A percentile compares a stretch with the other conserved stretches of the same genome.
phyloP scores from a whole-genome alignment of 2,888 invertebrate genomes.

The Athalia rosae region DNA sequence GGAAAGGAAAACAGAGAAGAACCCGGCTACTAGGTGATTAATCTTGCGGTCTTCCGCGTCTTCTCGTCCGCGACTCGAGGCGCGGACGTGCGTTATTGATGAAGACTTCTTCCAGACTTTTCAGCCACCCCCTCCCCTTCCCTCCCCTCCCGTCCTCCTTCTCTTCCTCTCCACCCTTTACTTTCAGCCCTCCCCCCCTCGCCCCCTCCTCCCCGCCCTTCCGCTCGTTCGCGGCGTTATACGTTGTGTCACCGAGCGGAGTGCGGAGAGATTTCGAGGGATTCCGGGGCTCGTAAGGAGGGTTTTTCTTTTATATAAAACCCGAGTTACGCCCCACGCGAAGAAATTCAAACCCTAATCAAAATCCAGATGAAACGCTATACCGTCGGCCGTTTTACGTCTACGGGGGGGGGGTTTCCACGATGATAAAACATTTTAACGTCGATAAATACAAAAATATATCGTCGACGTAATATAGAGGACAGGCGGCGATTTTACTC shows the following conservation, averaged over 20 bases:
- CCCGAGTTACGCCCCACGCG: too few relatives aligned
- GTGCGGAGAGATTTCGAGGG: not conserved
- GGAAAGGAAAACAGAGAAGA: conserved; percentile 69
- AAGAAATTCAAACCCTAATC: too few relatives aligned
- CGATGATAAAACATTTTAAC: too few relatives aligned
- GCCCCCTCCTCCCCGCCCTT: conserved; percentile 36
- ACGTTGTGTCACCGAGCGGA: not conserved
- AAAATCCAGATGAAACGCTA: too few relatives aligned
- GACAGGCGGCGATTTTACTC: too few relatives aligned
- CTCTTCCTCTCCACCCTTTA: conserved; percentile 47
- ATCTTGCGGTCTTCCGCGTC: conserved; percentile 73
- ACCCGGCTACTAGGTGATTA: conserved; percentile 69
- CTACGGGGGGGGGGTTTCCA: too few relatives aligned
- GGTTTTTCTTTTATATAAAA: too few relatives aligned
- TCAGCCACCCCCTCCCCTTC: conserved; percentile 16
- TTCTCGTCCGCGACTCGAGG: conserved; percentile 72
- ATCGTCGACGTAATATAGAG: too few relatives aligned
- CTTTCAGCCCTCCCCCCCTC: conserved; percentile 46
- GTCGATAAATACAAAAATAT: too few relatives aligned
- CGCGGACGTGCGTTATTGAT: conserved; percentile 74
- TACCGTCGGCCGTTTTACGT: too few relatives aligned
- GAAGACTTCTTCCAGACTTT: conserved; percentile 69
- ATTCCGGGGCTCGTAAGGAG: too few relatives aligned
- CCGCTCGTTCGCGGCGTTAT: conserved; percentile 18
- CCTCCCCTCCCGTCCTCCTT: conserved; percentile 55